A percentile compares a stretch with the other conserved stretches of the same genome.
Evolutionary conservation across 2,113 vertebrate genomes (phyloP).

Genomic region (Cochlearius cochlearius): DNA sequence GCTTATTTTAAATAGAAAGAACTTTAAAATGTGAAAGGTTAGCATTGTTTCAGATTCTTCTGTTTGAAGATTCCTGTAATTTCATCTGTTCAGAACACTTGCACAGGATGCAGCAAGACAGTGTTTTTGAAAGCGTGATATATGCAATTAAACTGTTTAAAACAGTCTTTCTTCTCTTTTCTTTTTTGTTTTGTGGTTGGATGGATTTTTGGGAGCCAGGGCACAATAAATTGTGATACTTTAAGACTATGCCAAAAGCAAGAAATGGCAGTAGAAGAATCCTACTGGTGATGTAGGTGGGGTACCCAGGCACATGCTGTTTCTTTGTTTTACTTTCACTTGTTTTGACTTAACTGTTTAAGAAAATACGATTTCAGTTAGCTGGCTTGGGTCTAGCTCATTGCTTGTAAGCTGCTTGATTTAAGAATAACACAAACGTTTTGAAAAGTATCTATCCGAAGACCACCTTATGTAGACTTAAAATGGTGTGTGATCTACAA

Average conservation of each 20-base stretch:
- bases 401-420: neutral
- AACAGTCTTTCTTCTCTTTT: neutral
- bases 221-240: neutral
- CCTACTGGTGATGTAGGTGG: neutral
- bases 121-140: neutral
- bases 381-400: neutral
- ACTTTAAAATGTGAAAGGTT: neutral
- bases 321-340: neutral
- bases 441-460: neutral
- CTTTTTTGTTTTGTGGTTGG: neutral
- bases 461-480: neutral
- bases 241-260: neutral
- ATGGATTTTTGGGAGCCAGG: neutral
- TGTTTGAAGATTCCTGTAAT: neutral
- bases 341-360: neutral
- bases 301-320: neutral
- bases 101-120: neutral
- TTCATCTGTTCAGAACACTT: neutral
- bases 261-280: neutral
- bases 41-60: neutral
- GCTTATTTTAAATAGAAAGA: neutral
- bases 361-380: neutral
- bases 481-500: neutral
- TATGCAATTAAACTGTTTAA: neutral
- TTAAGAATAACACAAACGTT: neutral